A percentile compares a stretch with the other conserved stretches of the same genome.
These are phyloP conservation scores for Ruditapes philippinarum DNA, from an alignment of 1,140 invertebrate genomes.

Conservation along the genomic window DNA sequence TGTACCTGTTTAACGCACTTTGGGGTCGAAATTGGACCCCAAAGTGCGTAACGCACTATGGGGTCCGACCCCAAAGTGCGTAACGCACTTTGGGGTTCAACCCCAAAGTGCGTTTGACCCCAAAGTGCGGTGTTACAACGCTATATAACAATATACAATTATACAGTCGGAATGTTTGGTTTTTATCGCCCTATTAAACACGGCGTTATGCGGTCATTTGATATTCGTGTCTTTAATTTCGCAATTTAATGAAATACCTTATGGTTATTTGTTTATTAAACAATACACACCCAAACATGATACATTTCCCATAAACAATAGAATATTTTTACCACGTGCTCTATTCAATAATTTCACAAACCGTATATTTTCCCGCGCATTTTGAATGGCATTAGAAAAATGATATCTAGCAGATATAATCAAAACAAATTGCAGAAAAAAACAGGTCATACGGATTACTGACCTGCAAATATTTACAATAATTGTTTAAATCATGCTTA, in stretches of 20 bases:
- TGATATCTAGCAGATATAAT: neutral
- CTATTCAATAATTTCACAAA: neutral
- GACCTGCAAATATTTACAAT: neutral
- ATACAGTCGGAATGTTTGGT: constrained; percentile 29
- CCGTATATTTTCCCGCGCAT: neutral
- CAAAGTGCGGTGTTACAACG: neutral
- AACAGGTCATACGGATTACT: neutral
- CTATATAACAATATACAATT: neutral
- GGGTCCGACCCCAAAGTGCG: no score
- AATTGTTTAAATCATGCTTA: neutral
- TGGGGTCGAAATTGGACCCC: no score
- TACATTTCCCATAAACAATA: constrained; percentile 9
- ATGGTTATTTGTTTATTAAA: constrained; percentile 6
- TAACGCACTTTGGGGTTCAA: no score
- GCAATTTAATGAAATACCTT: constrained; percentile 30
- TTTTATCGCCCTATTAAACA: constrained; percentile 52
- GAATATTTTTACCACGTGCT: neutral
- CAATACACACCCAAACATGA: neutral
- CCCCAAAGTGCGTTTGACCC: no score
- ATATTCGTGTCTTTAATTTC: constrained; percentile 36
- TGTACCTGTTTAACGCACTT: no score
- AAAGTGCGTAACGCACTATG: no score
- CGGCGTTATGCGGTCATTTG: constrained; percentile 20
- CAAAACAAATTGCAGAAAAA: neutral
- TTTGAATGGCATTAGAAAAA: constrained; percentile 22